phyloP scores from a whole-genome alignment of 2,888 invertebrate species.

The Hartigia nigra region DNA sequence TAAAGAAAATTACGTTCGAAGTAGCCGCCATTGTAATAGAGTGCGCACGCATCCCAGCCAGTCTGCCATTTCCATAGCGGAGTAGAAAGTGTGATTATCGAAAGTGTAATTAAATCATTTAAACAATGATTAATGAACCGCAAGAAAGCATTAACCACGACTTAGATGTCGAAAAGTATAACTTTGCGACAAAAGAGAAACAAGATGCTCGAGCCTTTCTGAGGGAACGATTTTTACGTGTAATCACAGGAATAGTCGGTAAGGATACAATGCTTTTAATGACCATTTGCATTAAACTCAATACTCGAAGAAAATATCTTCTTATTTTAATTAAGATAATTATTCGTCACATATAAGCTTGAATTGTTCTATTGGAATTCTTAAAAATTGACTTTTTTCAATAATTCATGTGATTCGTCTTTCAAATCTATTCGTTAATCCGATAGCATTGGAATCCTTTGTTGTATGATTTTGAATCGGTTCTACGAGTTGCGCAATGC shows the following conservation, averaged over 20 bases:
- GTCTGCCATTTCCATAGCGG: background rate
- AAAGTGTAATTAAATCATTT: background rate
- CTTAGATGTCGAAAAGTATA: conserved; percentile 28
- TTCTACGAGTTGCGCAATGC: background rate
- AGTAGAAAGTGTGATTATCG: background rate
- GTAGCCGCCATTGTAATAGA: too few relatives aligned
- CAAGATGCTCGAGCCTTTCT: conserved; percentile 64
- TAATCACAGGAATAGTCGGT: conserved; percentile 64
- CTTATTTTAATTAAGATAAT: background rate
- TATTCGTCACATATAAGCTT: background rate
- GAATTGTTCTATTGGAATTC: background rate
- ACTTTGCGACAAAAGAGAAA: conserved; percentile 54
- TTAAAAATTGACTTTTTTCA: background rate
- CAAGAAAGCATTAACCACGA: conserved; percentile 19
- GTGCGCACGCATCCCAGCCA: background rate
- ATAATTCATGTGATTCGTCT: background rate
- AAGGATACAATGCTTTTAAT: conserved; percentile 28
- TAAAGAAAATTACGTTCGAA: too few relatives aligned
- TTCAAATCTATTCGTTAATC: background rate
- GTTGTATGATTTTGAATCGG: background rate
- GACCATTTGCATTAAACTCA: background rate
- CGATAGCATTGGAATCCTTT: background rate
- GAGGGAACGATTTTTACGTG: conserved; percentile 65
- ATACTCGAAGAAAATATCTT: background rate
- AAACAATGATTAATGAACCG: conserved; percentile 34